Conservation (phyloP, 2,113 vertebrate species). For the Tonatia bakeri region DNA sequence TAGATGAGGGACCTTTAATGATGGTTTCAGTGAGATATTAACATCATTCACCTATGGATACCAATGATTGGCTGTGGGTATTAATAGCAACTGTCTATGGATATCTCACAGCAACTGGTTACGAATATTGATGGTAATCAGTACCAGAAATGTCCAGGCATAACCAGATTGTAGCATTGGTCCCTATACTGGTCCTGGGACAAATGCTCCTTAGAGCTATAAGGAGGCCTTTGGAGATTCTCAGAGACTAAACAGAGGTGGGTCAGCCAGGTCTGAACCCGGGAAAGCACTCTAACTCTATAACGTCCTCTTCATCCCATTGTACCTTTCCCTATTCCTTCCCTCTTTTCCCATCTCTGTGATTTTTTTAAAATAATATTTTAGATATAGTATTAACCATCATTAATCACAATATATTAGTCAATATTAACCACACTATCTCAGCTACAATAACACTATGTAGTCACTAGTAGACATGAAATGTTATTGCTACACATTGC, state of each 20-base stretch:
- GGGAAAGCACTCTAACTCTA: background rate
- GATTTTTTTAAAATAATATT: slow-evolving; percentile 23
- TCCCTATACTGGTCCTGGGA: background rate
- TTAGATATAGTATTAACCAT: slow-evolving; percentile 9
- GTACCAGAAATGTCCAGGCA: background rate
- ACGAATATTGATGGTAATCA: background rate
- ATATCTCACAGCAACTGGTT: background rate
- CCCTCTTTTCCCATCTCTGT: background rate
- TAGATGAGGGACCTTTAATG: background rate
- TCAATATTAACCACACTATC: background rate
- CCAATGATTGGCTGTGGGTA: background rate
- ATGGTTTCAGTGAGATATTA: background rate
- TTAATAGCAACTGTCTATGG: background rate
- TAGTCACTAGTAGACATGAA: slow-evolving; percentile 28
- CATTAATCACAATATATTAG: slow-evolving; percentile 20
- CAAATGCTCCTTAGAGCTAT: background rate
- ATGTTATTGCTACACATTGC: background rate
- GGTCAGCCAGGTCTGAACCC: background rate
- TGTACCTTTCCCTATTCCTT: background rate
- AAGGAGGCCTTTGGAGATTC: background rate
- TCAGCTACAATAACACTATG: background rate
- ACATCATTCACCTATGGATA: background rate
- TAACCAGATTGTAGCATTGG: background rate
- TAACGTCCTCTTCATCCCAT: background rate
- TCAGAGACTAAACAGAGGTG: background rate